Evolutionary conservation across 2,888 invertebrate genomes (phyloP), one percentile per base, ranked within the genome.

Genomic region (Lithophane leautieri): DNA sequence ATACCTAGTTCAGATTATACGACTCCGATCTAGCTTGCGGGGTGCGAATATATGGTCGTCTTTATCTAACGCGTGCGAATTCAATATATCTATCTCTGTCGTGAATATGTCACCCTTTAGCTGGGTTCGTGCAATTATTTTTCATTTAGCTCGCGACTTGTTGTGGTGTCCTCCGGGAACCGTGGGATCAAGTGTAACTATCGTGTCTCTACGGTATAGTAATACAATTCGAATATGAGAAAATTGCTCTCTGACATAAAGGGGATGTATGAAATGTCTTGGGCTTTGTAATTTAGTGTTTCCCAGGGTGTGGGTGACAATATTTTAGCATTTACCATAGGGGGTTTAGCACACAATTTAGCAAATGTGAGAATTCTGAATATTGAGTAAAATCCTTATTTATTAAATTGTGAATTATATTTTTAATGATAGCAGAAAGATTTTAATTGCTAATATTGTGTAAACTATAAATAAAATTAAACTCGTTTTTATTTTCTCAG

Each of bases 71-170:
- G 34, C n/a, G 70, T 70, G 34, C 28, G 28, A 19, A 58, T 76
- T 79, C 8, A 4, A 61, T 84, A 82, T 86, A 69, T 61, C 81
- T 88, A 79, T 88, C 81, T 86, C 86, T 80, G 75, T 82, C 66
- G 58, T 63, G 50, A 69, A 88, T 78, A 87, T 85, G 76, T 90
- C 86, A 86, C 90, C 89, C 91, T 89, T 88, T 87, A 76, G 74
- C 75, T 58, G 68, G 76, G 79, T 77, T 86, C 88, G 86, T 89
- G 91, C 94, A 94, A 96, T 96, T 96, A 96, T 96, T 95, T 96
- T 96, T 96, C 95, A 96, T 96, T 96, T 95, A 96, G 93, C 92
- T 76, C 78, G 77, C 82, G 80, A 92, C 93, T 94, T 93, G 93
- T 92, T 90, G 92, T 92, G 85, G 73, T 81, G 89, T 93, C 96